Conservation (phyloP, 2,113 vertebrate species). For the Cyrtonyx montezumae region DNA sequence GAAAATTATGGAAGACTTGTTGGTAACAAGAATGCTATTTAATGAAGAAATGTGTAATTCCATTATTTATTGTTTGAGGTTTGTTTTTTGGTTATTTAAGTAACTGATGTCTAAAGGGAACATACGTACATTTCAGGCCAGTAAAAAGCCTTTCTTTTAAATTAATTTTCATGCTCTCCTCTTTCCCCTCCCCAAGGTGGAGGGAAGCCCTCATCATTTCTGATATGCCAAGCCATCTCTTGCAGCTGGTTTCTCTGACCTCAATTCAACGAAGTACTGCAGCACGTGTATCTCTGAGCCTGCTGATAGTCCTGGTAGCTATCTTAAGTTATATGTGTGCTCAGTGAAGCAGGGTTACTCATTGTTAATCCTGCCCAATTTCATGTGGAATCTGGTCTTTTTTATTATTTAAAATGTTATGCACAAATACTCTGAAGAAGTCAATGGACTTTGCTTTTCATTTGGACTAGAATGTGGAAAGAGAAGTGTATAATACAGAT, state of each 20-base stretch:
- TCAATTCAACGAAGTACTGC: not conserved
- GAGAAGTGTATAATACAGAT: slow-evolving; percentile 32
- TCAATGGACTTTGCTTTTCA: slow-evolving; percentile 32
- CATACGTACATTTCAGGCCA: slow-evolving; percentile 50
- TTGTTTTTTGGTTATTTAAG: slow-evolving; percentile 63
- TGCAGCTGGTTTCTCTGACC: not conserved
- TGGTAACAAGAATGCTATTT: slow-evolving; percentile 78
- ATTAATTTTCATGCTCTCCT: not conserved
- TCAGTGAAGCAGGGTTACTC: not conserved
- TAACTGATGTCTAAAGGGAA: slow-evolving; percentile 65
- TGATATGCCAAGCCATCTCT: not conserved
- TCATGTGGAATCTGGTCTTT: not conserved
- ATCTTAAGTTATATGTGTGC: not conserved
- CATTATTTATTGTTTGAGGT: slow-evolving; percentile 82
- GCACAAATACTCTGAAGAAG: slow-evolving; percentile 36
- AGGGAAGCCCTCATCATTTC: not conserved
- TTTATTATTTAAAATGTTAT: not conserved
- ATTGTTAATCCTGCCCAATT: not conserved
- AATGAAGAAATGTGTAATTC: slow-evolving; percentile 80
- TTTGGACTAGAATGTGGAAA: slow-evolving; percentile 19
- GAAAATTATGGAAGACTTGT: slow-evolving; percentile 72
- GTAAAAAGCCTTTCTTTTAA: slow-evolving; percentile 34
- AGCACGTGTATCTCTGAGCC: not conserved
- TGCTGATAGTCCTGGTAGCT: not conserved
- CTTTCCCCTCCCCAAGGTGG: not conserved